A percentile compares a stretch with the other conserved stretches of the same genome.
These are phyloP conservation scores for Paramacrobiotus metropolitanus DNA, from an alignment of 1,140 invertebrate species.

Conservation along the genomic window DNA sequence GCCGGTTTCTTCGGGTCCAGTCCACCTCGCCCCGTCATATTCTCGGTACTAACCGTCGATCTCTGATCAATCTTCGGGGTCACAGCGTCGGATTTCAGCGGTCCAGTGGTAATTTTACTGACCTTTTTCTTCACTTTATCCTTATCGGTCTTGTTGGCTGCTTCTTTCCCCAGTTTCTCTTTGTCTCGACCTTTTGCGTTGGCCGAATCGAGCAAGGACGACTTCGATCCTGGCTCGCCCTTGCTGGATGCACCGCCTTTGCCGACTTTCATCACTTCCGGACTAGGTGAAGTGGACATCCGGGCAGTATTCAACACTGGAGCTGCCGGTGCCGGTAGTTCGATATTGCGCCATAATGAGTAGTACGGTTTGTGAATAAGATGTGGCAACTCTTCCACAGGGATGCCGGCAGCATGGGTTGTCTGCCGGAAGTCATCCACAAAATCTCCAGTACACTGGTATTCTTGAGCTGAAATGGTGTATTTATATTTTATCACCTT, in stretches of 20 bases:
- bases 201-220: background rate
- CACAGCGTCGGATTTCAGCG: too few species aligned
- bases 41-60: background rate
- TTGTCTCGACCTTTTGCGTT: background rate
- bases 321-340: background rate
- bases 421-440: background rate
- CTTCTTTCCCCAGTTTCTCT: background rate
- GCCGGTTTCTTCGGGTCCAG: background rate
- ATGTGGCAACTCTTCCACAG: background rate
- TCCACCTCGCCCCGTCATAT: background rate
- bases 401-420: background rate
- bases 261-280: background rate
- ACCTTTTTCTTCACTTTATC: background rate
- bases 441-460: background rate
- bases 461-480: constrained; percentile 3
- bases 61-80: background rate
- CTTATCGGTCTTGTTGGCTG: too few species aligned
- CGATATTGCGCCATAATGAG: constrained; percentile 2
- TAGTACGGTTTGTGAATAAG: background rate
- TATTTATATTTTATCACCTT: too few species aligned
- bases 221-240: background rate
- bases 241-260: background rate
- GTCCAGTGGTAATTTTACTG: background rate
- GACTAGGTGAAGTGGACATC: background rate
- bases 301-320: background rate